Conservation (phyloP, 2,797 vertebrate genomes). For the Anisognathus igniventris region DNA sequence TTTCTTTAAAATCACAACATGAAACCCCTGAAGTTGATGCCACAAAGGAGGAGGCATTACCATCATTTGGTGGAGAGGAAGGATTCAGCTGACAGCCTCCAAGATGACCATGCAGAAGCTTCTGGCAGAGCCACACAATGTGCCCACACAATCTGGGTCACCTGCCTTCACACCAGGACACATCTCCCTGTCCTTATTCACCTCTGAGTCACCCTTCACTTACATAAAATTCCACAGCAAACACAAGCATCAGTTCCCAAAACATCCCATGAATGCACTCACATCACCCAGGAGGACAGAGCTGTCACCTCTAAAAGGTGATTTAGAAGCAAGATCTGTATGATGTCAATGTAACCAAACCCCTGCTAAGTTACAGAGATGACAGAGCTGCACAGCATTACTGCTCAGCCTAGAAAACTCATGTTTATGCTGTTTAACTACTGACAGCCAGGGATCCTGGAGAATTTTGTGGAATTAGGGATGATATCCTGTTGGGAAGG, state of each 20-base stretch:
- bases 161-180: background rate
- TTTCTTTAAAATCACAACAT: background rate
- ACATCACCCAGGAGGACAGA: background rate
- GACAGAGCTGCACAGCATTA: background rate
- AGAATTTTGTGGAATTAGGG: background rate
- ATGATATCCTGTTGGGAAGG: background rate
- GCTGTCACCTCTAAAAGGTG: background rate
- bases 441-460: background rate
- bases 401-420: background rate
- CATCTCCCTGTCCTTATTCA: background rate
- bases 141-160: background rate
- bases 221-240: background rate
- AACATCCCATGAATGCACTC: background rate
- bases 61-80: background rate
- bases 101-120: background rate
- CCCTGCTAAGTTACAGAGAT: background rate
- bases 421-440: background rate
- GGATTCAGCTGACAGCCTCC: background rate
- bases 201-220: background rate
- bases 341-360: background rate
- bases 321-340: background rate
- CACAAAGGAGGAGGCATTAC: background rate
- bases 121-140: rapidly evolving
- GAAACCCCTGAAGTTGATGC: rapidly evolving
- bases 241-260: background rate